These are phyloP conservation scores for Nasonia oneida DNA, from an alignment of 2,888 invertebrate species.

Conservation along the genomic window DNA sequence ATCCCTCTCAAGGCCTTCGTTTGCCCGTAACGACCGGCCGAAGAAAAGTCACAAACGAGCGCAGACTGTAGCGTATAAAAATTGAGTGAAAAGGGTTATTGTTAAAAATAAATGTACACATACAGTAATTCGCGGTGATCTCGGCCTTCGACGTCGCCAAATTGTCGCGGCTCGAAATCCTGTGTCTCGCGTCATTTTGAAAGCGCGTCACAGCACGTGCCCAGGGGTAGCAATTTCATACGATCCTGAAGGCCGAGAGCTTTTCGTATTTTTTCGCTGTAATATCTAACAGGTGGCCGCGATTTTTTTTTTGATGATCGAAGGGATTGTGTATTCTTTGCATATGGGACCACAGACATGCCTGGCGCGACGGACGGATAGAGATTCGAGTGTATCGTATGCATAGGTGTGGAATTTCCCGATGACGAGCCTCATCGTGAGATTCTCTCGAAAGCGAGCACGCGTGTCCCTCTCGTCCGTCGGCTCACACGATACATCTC, in stretches of 20 bases:
- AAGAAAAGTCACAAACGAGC: background rate
- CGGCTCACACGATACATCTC: background rate
- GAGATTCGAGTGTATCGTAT: background rate
- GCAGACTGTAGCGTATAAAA: background rate
- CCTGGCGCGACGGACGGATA: background rate
- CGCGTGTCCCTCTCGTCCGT: too few relatives aligned
- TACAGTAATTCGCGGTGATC: background rate
- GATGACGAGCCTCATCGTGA: too few relatives aligned
- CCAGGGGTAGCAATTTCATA: conserved; percentile 44
- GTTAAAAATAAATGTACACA: background rate
- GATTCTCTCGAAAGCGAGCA: too few relatives aligned
- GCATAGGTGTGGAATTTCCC: too few relatives aligned
- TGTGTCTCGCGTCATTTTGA: conserved; percentile 58
- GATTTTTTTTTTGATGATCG: background rate
- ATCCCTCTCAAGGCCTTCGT: background rate
- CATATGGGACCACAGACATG: background rate
- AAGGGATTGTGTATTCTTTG: too few relatives aligned
- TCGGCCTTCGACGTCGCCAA: conserved; percentile 56
- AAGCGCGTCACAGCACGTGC: conserved; percentile 55
- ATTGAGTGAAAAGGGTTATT: background rate
- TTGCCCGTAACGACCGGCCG: background rate
- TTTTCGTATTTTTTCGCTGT: background rate
- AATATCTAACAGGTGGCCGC: too few relatives aligned
- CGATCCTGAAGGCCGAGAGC: conserved; percentile 54
- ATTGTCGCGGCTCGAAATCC: conserved; percentile 57